Evolutionary conservation across 2,888 invertebrate species (phyloP).

Genomic region (Prosopocoilus inquinatus): DNA sequence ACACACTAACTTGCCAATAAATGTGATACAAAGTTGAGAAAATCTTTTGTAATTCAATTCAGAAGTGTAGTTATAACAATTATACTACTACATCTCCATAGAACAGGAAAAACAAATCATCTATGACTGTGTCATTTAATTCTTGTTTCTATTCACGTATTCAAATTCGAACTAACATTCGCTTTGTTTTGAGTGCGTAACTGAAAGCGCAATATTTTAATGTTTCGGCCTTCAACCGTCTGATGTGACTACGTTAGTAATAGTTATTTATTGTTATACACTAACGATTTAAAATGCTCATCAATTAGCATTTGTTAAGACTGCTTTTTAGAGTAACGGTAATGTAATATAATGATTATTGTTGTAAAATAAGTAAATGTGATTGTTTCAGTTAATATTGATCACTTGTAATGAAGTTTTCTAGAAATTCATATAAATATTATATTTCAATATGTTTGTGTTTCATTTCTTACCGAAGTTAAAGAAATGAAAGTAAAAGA

Average conservation of each 20-base stretch:
- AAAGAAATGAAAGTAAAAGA: too few relatives aligned
- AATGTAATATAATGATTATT: conserved; percentile 5
- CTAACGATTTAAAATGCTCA: conserved; percentile 14
- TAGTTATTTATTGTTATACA: conserved; percentile 13
- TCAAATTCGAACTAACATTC: too few relatives aligned
- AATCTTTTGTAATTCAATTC: too few relatives aligned
- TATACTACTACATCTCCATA: too few relatives aligned
- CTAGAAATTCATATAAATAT: conserved; percentile 8
- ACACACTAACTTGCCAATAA: too few relatives aligned
- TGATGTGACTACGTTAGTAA: background rate
- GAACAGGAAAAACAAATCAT: too few relatives aligned
- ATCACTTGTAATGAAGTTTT: conserved; percentile 14
- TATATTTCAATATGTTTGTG: conserved; percentile 1
- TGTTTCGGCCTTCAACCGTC: background rate
- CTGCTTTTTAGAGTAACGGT: conserved; percentile 15
- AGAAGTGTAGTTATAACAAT: too few relatives aligned
- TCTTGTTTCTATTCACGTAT: too few relatives aligned
- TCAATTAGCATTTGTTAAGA: conserved; percentile 15
- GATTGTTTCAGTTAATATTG: conserved; percentile 6
- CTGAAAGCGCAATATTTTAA: too few relatives aligned
- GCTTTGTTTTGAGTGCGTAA: too few relatives aligned
- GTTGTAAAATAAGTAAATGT: conserved; percentile 6
- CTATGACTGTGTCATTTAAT: too few relatives aligned
- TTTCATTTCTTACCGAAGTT: background rate
- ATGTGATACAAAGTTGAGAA: too few relatives aligned